phyloP scores from a whole-genome alignment of 2,888 invertebrate species.

The Stenotaenia linearis region DNA sequence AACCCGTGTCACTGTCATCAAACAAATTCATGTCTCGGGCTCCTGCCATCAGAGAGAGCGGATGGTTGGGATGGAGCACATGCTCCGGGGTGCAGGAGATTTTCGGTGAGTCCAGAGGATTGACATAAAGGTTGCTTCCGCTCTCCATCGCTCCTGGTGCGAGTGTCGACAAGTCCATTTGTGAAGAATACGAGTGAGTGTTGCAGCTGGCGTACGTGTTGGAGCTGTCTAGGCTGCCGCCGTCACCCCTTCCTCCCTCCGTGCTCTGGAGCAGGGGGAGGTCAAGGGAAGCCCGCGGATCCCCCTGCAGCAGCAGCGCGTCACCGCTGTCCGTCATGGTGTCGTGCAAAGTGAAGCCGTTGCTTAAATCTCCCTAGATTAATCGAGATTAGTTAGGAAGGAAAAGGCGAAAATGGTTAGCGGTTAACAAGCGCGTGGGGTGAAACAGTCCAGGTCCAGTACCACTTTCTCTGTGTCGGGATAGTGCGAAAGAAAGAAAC shows the following conservation, averaged over 20 bases:
- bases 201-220: constrained; percentile 96
- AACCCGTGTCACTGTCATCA: constrained; percentile 39
- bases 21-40: constrained; percentile 40
- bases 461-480: background rate
- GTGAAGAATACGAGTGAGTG: constrained; percentile 85
- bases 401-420: background rate
- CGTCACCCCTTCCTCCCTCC: constrained; percentile 41
- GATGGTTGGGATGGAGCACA: background rate
- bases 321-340: background rate
- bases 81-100: background rate
- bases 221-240: constrained; percentile 62
- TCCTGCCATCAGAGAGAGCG: background rate
- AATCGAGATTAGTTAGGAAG: background rate
- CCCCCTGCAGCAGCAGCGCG: background rate
- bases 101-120: constrained; percentile 43
- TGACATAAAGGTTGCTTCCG: constrained; percentile 44
- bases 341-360: constrained; percentile 15
- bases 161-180: constrained; percentile 39
- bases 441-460: background rate
- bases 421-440: background rate
- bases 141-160: constrained; percentile 1
- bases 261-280: background rate
- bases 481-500: no score
- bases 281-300: constrained; percentile 1
- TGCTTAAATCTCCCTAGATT: constrained; percentile 5